These are phyloP conservation scores for Telmatochromis bifrenatus DNA, from an alignment of 2,113 vertebrate species.

Conservation along the genomic window DNA sequence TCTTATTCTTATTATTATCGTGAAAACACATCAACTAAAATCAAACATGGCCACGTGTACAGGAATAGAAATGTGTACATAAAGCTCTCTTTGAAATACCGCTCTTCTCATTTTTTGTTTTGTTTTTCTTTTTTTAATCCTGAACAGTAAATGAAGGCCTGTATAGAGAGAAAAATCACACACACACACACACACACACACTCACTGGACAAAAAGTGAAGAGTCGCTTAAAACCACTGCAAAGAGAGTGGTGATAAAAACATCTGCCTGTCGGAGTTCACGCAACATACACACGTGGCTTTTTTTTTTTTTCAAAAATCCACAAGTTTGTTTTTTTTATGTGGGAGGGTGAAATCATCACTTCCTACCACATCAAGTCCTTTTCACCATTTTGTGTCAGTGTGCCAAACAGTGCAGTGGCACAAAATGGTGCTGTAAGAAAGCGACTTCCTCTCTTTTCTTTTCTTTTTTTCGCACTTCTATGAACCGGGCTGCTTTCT, in stretches of 20 bases:
- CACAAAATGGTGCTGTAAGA: constrained; percentile 29
- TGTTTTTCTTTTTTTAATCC: constrained; percentile 18
- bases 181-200: constrained; percentile 42
- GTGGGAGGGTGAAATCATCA: not conserved
- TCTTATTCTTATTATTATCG: constrained; percentile 21
- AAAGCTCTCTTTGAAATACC: constrained; percentile 21
- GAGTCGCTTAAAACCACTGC: constrained; percentile 54
- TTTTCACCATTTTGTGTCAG: constrained; percentile 30
- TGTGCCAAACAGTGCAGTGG: not conserved
- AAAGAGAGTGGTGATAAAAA: constrained; percentile 45
- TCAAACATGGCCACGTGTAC: constrained; percentile 42
- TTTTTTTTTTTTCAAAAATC: constrained; percentile 18
- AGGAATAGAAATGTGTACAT: constrained; percentile 36
- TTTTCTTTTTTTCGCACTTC: not conserved
- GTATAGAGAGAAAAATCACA: constrained; percentile 38
- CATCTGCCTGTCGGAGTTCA: constrained; percentile 19
- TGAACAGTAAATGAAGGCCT: constrained; percentile 55
- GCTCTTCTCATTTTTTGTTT: not conserved
- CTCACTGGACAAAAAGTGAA: constrained; percentile 55
- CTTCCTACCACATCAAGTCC: constrained; percentile 15
- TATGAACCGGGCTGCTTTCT: not conserved
- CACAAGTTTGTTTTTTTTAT: constrained; percentile 8
- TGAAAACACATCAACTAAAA: constrained; percentile 50
- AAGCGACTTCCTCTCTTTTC: not conserved
- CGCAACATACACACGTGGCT: constrained; percentile 13